phyloP scores from a whole-genome alignment of 2,113 vertebrate species.

The Lycaon pictus region DNA sequence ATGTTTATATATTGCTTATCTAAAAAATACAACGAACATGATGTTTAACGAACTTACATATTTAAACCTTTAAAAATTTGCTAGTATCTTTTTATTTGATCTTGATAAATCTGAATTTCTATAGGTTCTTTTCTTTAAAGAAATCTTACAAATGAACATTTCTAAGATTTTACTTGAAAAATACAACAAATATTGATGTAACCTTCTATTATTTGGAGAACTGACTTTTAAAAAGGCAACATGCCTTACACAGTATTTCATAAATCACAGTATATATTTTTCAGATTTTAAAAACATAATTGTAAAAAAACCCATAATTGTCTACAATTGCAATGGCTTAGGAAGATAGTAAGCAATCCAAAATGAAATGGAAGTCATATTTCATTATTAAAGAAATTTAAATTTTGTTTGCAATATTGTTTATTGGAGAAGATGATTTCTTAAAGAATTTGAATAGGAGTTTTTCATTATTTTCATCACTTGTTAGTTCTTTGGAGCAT shows the following conservation, averaged over 20 bases:
- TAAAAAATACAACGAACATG: not conserved
- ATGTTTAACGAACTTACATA: not conserved
- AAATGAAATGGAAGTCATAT: not conserved
- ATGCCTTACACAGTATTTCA: not conserved
- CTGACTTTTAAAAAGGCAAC: not conserved
- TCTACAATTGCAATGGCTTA: not conserved
- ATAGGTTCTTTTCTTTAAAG: not conserved
- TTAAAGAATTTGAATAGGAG: not conserved
- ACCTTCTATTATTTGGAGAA: not conserved
- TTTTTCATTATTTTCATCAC: conserved; percentile 43
- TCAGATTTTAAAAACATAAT: not conserved
- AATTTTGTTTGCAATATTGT: not conserved
- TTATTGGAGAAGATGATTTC: not conserved
- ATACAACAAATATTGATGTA: not conserved
- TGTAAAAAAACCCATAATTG: not conserved
- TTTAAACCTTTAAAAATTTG: not conserved
- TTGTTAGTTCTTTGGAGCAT: conserved; percentile 37
- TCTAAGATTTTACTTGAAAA: not conserved
- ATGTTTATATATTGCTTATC: not conserved
- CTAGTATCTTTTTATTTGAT: not conserved
- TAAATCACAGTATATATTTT: not conserved
- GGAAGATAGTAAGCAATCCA: not conserved
- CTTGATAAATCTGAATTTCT: not conserved
- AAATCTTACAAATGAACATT: not conserved
- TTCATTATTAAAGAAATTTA: not conserved